Evolutionary conservation across 2,888 invertebrate species (phyloP), one percentile per base, ranked within the genome.

Genomic region (Protula sp.): DNA sequence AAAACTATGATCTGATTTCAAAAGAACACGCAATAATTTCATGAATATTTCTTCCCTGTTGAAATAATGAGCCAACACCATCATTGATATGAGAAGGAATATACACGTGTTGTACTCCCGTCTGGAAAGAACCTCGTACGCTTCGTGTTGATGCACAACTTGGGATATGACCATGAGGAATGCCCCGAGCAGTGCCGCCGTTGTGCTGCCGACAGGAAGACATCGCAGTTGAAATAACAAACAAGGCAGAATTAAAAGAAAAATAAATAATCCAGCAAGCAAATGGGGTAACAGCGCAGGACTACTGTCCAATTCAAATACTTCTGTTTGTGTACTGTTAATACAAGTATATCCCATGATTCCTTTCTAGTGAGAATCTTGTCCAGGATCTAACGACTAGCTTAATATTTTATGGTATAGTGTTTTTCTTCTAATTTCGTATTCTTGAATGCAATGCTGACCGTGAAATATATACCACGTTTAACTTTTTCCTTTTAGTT

Each of bases 61-160:
- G 31, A 70, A 57, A 31, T 63, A 70, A 57, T 67, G 64, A 1
- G 65, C 60, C 30, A 70, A 27, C 1, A 70, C 19, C 67, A 68
- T 65, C 64, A 70, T 68, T 2, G 69, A 67, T 2, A 68, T 48
- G 1, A 70, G 57, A n/a, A 69, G 62, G 45, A 67, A 65, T 5
- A 69, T 63, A 2, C 64, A 64, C n/a, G 59, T 48, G 29, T 69
- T 26, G 55, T 62, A 61, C 5, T 60, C 62, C 2, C 22, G 30
- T 30, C 62, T 51, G 14, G 24, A 19, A 50, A n/a, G 50, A 5
- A 50, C 55, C 2, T 47, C 54, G 47, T 70, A 70, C 3, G 59
- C 65, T 29, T 67, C 65, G 0, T 53, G 51, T 47, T 67, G 69
- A 1, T 58, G 45, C 26, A 70, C 60, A 0, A 70, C 65, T 24